A percentile compares a stretch with the other conserved stretches of the same genome.
Evolutionary conservation across 2,888 invertebrate species (phyloP).

Genomic region (Anthoptus insignis): DNA sequence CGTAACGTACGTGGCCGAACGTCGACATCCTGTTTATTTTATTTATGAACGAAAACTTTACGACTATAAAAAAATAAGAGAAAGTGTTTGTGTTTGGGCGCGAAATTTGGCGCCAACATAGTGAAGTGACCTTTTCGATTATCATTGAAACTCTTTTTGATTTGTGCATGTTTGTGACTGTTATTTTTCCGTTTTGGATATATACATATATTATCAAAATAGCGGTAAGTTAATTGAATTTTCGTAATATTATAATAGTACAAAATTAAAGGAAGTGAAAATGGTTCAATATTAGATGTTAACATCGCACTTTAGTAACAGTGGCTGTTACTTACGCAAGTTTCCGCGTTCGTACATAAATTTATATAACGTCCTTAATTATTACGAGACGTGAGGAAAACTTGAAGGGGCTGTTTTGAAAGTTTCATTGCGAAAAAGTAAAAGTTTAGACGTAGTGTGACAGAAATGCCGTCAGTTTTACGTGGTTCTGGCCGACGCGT

Average conservation of each 20-base stretch:
- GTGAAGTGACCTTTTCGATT: slow-evolving; percentile 67
- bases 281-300: slow-evolving; percentile 29
- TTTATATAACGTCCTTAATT: slow-evolving; percentile 54
- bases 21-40: slow-evolving; percentile 49
- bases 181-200: slow-evolving; percentile 38
- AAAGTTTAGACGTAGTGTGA: slow-evolving; percentile 72
- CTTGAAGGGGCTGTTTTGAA: slow-evolving; percentile 46
- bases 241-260: background rate
- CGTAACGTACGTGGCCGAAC: slow-evolving; percentile 74
- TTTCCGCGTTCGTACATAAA: slow-evolving; percentile 55
- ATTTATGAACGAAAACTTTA: slow-evolving; percentile 39
- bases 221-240: slow-evolving; percentile 39
- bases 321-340: slow-evolving; percentile 54
- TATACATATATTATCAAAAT: slow-evolving; percentile 31
- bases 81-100: slow-evolving; percentile 56
- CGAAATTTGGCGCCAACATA: slow-evolving; percentile 61
- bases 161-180: slow-evolving; percentile 67
- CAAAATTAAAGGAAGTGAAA: slow-evolving; percentile 24
- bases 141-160: slow-evolving; percentile 46
- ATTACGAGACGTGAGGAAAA: slow-evolving; percentile 58
- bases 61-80: slow-evolving; percentile 38
- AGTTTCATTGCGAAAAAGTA: slow-evolving; percentile 68
- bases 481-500: slow-evolving; percentile 64
- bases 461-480: slow-evolving; percentile 72
- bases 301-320: slow-evolving; percentile 10